Evolutionary conservation across 2,888 invertebrate genomes (phyloP).

Genomic region (Polydrusus tereticollis): DNA sequence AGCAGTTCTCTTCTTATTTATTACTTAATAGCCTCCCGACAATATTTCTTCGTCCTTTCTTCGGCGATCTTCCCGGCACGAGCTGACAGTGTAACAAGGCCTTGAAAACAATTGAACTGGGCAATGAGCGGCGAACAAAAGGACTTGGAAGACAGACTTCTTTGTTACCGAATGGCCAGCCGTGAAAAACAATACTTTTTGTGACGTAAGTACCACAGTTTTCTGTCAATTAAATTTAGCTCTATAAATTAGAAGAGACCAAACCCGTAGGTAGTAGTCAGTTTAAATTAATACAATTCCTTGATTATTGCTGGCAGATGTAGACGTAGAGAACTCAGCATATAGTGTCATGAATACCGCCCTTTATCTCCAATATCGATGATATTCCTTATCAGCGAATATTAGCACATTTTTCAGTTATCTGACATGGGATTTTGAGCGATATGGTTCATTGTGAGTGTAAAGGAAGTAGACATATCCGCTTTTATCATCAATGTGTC

Average conservation of each 20-base stretch:
- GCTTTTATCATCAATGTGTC: too few species aligned
- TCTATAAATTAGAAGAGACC: slow-evolving; percentile 15
- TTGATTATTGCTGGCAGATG: too few species aligned
- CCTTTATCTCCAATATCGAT: too few species aligned
- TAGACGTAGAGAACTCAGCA: too few species aligned
- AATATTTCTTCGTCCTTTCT: slow-evolving; percentile 35
- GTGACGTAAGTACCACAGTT: slow-evolving; percentile 29
- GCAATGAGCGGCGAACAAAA: slow-evolving; percentile 48
- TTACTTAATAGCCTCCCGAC: slow-evolving; percentile 31
- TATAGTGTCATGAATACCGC: too few species aligned
- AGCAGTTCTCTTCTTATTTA: slow-evolving; percentile 40
- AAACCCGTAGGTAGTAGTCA: too few species aligned
- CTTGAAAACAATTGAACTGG: slow-evolving; percentile 42
- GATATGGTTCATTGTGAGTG: too few species aligned
- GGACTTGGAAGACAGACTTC: slow-evolving; percentile 37
- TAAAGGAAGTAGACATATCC: too few species aligned
- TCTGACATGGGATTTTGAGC: too few species aligned
- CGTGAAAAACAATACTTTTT: slow-evolving; percentile 40
- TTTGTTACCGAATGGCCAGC: slow-evolving; percentile 39
- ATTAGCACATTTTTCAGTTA: too few species aligned
- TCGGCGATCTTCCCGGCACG: slow-evolving; percentile 33
- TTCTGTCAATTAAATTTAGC: slow-evolving; percentile 25
- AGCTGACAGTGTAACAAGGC: slow-evolving; percentile 47
- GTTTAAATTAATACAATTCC: too few species aligned
- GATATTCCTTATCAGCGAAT: too few species aligned